Evolutionary conservation across 1,140 invertebrate genomes (phyloP).

Genomic region (Drosophila ananassae): DNA sequence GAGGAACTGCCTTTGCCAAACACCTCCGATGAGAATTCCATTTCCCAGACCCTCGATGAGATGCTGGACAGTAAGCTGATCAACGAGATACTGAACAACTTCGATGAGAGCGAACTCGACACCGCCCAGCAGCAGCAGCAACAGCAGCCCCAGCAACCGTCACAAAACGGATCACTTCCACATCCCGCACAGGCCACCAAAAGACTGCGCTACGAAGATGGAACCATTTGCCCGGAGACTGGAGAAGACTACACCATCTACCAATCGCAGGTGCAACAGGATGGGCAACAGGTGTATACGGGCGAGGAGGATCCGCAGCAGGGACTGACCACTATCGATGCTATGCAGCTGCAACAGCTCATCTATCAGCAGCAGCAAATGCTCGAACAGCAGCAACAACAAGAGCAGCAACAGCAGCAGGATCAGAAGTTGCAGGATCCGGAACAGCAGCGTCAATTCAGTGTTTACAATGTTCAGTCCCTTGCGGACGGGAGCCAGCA

Average conservation of each 20-base stretch:
- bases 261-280: constrained; percentile 51
- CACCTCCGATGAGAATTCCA: constrained; percentile 77
- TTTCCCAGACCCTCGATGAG: constrained; percentile 73
- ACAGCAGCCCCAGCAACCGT: constrained; percentile 24
- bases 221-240: constrained; percentile 28
- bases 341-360: constrained; percentile 72
- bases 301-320: constrained; percentile 45
- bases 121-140: constrained; percentile 48
- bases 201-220: constrained; percentile 74
- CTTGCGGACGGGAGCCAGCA: constrained; percentile 62
- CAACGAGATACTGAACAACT: constrained; percentile 76
- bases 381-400: constrained; percentile 60
- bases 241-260: constrained; percentile 52
- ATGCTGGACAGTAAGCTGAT: constrained; percentile 81
- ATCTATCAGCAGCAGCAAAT: constrained; percentile 77
- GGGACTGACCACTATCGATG: constrained; percentile 70
- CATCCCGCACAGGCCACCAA: constrained; percentile 54
- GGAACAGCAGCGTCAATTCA: constrained; percentile 64
- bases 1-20: constrained; percentile 68
- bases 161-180: constrained; percentile 31
- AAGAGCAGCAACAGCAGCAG: constrained; percentile 58
- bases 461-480: constrained; percentile 73
- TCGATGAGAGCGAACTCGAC: constrained; percentile 76
- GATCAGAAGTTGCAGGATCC: constrained; percentile 47
- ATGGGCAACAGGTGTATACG: constrained; percentile 49